Base-by-base conservation (phyloP, 2,113 vertebrate genomes). In the Periophthalmus modestus region DNA sequence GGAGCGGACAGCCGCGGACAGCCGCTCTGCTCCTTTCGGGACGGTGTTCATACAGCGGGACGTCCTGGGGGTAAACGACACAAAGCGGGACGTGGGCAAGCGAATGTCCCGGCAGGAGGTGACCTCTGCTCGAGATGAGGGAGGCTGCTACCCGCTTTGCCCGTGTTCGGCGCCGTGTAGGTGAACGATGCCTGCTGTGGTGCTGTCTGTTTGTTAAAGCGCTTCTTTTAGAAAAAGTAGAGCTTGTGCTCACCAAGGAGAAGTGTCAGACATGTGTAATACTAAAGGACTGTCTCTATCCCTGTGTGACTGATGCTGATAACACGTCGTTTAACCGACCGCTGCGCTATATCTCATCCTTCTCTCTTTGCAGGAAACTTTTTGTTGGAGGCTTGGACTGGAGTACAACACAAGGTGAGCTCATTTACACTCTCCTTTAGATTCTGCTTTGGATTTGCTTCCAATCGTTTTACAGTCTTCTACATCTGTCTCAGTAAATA, bases 381-480 rank as follows among this genome's bases (percentile, higher is more conserved):
- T 99, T 99, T 88, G 98, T 99, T 90, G 98, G 98, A 80, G 98
- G 98, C 82, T 94, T 99, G 80, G 98, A 99, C 92, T 98, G 97
- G 97, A 99, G 97, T 79, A 99, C 98, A 2, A 98, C 97, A 15
- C 98, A 99, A 96, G 98, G 97, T 98, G 89, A 94, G 95, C 80
- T 46, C 21, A 33, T 73, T n/a, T 28, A 24, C 52, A n/a, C 19
- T 55, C 16, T 50, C n/a, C n/a, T n/a, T n/a, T n/a, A n/a, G n/a
- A n/a, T n/a, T n/a, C n/a, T n/a, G 21, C 19, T 58, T 14, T 58
- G 23, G 12, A 58, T 58, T 58, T 59, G 15, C 2, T 24, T 59
- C 23, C 12, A 58, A 12, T 55, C 9, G 19, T 55, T 52, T 13
- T 19, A 5, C 15, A 16, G 14, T 18, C 3, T 55, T 55, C 13